Percentiles rank a stretch among this genome's conserved stretches.
Conservation (phyloP, 2,888 invertebrate species). For the Pharmacophagus antenor region DNA sequence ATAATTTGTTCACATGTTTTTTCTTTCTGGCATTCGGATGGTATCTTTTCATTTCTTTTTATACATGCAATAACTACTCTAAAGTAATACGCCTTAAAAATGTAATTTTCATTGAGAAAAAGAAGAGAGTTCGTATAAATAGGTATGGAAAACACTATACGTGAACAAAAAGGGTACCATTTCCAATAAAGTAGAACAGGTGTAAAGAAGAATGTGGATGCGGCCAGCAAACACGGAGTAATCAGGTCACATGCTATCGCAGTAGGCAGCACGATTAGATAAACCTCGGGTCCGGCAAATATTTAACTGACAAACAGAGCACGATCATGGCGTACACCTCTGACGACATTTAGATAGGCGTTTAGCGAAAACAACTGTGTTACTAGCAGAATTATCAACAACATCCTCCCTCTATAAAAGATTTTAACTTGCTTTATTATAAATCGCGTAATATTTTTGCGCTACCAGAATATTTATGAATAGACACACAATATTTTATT, state of each 20-base stretch:
- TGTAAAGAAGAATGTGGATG: slow-evolving; percentile 58
- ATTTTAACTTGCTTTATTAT: no score
- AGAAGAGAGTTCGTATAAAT: no score
- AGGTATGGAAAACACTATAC: neutral
- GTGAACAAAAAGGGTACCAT: slow-evolving; percentile 6
- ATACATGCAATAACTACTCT: no score
- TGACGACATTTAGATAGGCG: slow-evolving; percentile 30
- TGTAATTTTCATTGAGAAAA: no score
- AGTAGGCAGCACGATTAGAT: slow-evolving; percentile 73
- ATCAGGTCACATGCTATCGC: slow-evolving; percentile 76
- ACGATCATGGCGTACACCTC: slow-evolving; percentile 40
- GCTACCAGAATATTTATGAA: no score
- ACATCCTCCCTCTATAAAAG: slow-evolving; percentile 2
- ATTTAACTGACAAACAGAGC: slow-evolving; percentile 70
- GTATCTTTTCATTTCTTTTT: no score
- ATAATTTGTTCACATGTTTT: neutral
- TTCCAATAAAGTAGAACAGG: slow-evolving; percentile 58
- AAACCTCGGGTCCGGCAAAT: slow-evolving; percentile 63
- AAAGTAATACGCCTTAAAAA: no score
- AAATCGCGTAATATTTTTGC: no score
- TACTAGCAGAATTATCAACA: slow-evolving; percentile 21
- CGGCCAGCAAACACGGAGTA: slow-evolving; percentile 55
- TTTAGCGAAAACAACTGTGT: slow-evolving; percentile 31
- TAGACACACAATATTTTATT: no score
- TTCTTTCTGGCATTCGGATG: no score